Conservation (phyloP, 2,113 vertebrate species). For the Sturnira hondurensis region DNA sequence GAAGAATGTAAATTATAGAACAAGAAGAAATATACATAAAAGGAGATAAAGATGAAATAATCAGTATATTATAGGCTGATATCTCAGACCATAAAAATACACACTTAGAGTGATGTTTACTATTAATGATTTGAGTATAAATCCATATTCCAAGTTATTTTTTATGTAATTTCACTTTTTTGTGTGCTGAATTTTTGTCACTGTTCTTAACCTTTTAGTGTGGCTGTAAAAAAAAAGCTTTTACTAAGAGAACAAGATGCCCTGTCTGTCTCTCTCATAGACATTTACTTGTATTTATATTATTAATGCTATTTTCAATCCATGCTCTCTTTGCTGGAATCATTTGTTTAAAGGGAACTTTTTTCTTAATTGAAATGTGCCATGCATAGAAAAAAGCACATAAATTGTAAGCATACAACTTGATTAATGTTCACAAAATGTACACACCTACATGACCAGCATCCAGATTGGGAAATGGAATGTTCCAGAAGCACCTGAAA, state of each 20-base stretch:
- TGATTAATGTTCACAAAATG: background rate
- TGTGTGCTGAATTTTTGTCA: background rate
- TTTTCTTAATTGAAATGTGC: background rate
- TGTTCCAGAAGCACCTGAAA: background rate
- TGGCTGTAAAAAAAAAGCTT: background rate
- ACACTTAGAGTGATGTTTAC: background rate
- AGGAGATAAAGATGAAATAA: background rate
- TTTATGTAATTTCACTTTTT: background rate
- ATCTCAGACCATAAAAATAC: background rate
- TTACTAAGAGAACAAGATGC: background rate
- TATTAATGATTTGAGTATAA: background rate
- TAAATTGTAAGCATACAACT: background rate
- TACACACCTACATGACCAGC: background rate
- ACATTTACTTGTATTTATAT: background rate
- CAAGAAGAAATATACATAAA: background rate
- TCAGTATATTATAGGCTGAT: background rate
- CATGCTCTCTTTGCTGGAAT: background rate
- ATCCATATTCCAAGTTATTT: background rate
- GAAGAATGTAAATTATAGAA: background rate
- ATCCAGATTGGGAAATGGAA: background rate
- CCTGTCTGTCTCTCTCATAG: background rate
- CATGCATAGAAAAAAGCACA: background rate
- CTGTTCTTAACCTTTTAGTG: background rate
- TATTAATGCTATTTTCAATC: background rate
- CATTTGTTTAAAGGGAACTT: background rate